phyloP scores from a whole-genome alignment of 1,140 invertebrate genomes.

The Bombus haemorrhoidalis region DNA sequence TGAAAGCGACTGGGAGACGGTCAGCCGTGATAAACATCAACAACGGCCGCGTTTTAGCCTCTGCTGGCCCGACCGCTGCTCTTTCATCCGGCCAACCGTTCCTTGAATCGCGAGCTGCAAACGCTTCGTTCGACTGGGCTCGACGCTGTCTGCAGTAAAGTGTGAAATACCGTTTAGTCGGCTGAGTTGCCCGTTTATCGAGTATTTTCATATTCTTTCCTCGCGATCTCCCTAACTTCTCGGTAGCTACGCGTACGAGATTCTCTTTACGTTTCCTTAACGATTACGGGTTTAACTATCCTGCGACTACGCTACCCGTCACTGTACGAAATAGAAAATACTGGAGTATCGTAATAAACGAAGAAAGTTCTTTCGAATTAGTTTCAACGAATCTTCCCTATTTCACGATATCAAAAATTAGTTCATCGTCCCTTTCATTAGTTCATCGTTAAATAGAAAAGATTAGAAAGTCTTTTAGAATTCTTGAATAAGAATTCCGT shows the following conservation, averaged over 20 bases:
- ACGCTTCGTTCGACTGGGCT: neutral
- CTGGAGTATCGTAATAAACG: no score
- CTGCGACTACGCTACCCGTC: no score
- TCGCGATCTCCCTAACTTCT: neutral
- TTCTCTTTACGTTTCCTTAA: neutral
- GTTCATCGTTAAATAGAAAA: no score
- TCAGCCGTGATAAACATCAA: conserved; percentile 17
- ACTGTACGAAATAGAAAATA: no score
- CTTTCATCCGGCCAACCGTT: conserved; percentile 17
- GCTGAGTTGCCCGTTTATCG: neutral
- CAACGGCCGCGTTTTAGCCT: conserved; percentile 11
- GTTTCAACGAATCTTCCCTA: no score
- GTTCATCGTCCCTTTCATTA: no score
- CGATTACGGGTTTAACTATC: no score
- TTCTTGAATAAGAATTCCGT: no score
- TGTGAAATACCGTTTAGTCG: conserved; percentile 8
- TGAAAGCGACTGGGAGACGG: conserved; percentile 6
- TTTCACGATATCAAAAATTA: no score
- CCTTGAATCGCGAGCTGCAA: conserved; percentile 5
- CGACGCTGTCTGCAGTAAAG: neutral
- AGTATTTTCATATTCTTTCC: neutral
- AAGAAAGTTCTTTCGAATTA: no score
- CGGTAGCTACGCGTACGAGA: neutral
- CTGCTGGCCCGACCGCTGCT: neutral
- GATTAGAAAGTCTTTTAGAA: no score